Percentiles rank a stretch among this genome's conserved stretches.
Conservation (phyloP, 2,888 invertebrate genomes). For the Agriopis leucophaearia region DNA sequence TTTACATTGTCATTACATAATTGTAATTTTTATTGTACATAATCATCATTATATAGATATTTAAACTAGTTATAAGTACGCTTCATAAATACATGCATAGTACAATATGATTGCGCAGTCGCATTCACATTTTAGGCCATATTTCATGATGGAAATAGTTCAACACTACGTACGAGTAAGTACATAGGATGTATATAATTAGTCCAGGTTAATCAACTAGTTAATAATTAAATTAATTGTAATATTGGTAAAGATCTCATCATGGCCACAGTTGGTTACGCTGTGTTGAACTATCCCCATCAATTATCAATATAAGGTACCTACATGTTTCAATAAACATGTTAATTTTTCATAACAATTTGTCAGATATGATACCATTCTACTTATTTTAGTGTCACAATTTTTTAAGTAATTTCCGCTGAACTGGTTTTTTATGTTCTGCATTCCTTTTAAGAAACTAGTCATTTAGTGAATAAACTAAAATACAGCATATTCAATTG, state of each 20-base stretch:
- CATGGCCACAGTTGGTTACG: constrained; percentile 20
- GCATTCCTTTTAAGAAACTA: constrained; percentile 60
- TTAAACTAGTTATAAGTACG: constrained; percentile 58
- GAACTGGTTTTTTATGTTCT: constrained; percentile 48
- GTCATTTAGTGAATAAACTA: constrained; percentile 56
- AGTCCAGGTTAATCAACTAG: constrained; percentile 7
- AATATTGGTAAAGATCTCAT: constrained; percentile 30
- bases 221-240: constrained; percentile 12
- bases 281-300: constrained; percentile 18
- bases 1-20: constrained; percentile 60
- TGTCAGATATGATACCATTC: constrained; percentile 24
- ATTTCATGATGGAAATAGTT: constrained; percentile 12
- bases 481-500: constrained; percentile 27
- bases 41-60: constrained; percentile 58
- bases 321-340: not conserved
- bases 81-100: constrained; percentile 42
- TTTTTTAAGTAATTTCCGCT: constrained; percentile 39
- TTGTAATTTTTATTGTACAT: constrained; percentile 65
- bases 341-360: not conserved
- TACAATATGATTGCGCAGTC: constrained; percentile 6
- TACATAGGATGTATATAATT: constrained; percentile 13
- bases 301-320: not conserved
- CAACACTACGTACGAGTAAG: constrained; percentile 10
- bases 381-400: constrained; percentile 14
- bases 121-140: constrained; percentile 11